Evolutionary conservation across 2,113 vertebrate species (phyloP), one percentile per base, ranked within the genome.

Genomic region (Otocyon megalotis): DNA sequence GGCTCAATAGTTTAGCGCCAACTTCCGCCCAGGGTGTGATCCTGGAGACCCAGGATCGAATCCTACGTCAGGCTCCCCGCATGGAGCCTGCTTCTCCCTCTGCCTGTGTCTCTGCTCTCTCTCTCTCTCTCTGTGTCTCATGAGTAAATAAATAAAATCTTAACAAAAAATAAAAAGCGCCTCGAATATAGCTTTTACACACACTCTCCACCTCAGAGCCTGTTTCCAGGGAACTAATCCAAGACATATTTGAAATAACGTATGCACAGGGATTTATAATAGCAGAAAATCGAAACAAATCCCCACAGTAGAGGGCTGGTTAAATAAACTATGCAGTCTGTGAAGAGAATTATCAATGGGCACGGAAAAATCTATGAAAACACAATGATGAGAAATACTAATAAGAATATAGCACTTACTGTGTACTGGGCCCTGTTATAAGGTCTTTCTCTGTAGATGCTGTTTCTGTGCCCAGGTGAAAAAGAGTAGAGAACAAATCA

Each of bases 361-460:
- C 20, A 48, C 62, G 58, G 62, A 74, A 89, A 89, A 8, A 74
- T n/a, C 28, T 84, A 63, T 92, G 96, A 60, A 89, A 65, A 89
- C 54, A 50, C 30, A 87, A 82, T 71, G 35, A 50, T 43, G 48
- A 74, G 90, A 83, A 93, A 95, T 87, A 24, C 5, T 69, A 58
- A 22, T 22, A 87, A 69, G n/a, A 14, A 56, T 80, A 50, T 6
- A 87, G 8, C 3, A 58, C 8, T 93, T 79, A 62, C n/a, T 96
- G 15, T 35, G 4, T 63, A 54, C 3, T 8, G 28, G 13, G 14
- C 24, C 53, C 35, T 84, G 32, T 91, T 82, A 14, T 54, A 88
- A 84, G 22, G 54, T 84, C 71, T 90, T 60, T 79, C 50, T 37
- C 16, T 32, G 1, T 79, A 88, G 43, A 4, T 90, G 19, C 9